Percentiles rank a stretch among this genome's conserved stretches.
Conservation (phyloP, 2,888 invertebrate genomes). For the Acanthosepion lycidas region DNA sequence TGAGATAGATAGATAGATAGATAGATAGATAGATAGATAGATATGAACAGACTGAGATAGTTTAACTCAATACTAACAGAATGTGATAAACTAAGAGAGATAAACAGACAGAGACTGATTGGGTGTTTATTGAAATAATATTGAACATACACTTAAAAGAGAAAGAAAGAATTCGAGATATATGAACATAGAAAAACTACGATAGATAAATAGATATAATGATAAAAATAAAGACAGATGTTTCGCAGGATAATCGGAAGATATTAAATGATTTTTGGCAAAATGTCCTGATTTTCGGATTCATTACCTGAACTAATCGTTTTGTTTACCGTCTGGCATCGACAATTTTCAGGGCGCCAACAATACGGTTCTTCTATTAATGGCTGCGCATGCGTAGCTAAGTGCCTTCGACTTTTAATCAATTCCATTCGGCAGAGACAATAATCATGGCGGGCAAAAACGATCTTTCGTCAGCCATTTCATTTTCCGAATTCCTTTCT, state of each 20-base stretch:
- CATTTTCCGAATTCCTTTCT: neutral
- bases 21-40: neutral
- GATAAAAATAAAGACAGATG: neutral
- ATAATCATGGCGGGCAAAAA: neutral
- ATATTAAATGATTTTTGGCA: conserved; percentile 18
- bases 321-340: conserved; percentile 17
- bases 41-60: neutral
- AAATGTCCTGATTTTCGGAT: conserved; percentile 33
- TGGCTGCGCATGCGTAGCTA: neutral
- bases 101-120: neutral
- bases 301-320: neutral
- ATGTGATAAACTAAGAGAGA: too few relatives aligned
- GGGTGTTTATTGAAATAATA: too few relatives aligned
- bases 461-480: neutral
- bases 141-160: too few relatives aligned
- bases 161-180: neutral
- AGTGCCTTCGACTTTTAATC: conserved; percentile 33
- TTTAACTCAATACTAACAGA: too few relatives aligned
- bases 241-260: neutral
- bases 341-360: neutral
- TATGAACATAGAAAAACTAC: neutral
- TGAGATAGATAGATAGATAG: neutral
- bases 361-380: neutral
- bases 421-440: neutral
- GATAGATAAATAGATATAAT: neutral